Evolutionary conservation across 2,113 vertebrate species (phyloP), one percentile per base, ranked within the genome.

Genomic region (Suncus etruscus): DNA sequence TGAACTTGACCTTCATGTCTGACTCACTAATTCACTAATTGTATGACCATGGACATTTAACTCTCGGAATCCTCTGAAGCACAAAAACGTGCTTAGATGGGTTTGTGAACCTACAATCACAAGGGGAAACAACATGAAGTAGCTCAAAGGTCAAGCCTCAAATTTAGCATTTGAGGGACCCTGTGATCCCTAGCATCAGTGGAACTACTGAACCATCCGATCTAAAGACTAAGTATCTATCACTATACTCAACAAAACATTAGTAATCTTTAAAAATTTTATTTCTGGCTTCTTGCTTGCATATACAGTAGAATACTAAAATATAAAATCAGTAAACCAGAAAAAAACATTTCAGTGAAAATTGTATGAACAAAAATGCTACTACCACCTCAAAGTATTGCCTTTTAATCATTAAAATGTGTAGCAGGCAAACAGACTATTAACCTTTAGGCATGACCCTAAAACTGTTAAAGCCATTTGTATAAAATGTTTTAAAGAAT

Each of bases 401-500:
- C 73, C 86, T 97, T 97, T 97, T 94, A 87, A 97, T 97, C 96
- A 96, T 83, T 90, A 87, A 95, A 97, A 96, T 12, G 48, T 94
- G 86, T 92, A 93, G 86, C 0, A 0, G 9, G 79, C 88, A 94
- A 95, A 95, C 83, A 63, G 79, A 95, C 94, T 96, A 96, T 97
- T 97, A 95, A 97, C 96, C 95, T 91, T 39, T 66, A 70, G 6
- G 4, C 61, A 69, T 81, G 95, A 97, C 96, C 93, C 91, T 90
- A 95, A 93, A 97, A 97, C 97, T 97, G 97, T 92, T 97, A 97
- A 97, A 97, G 96, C 94, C 96, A 94, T 98, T 95, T 95, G 95
- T 95, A 70, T 90, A 96, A 97, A 94, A 95, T 89, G 90, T 94
- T 96, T 97, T 91, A 90, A 90, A 95, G 95, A 96, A 96, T 72